A percentile compares a stretch with the other conserved stretches of the same genome.
Conservation (phyloP, 2,888 invertebrate genomes). For the Antitype chi region DNA sequence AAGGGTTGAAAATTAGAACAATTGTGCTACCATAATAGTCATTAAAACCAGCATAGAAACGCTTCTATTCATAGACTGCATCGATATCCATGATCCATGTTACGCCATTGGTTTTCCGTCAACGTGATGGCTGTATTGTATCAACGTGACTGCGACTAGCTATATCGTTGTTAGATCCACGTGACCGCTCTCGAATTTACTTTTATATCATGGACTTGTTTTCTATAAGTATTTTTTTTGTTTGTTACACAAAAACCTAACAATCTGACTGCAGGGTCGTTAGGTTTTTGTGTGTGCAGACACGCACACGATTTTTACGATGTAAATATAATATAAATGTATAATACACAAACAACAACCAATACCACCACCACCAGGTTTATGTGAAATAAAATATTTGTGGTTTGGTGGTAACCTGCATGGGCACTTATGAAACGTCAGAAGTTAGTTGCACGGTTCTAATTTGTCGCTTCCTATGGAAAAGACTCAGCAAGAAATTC, state of each 20-base stretch:
- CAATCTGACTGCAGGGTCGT: neutral
- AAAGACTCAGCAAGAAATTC: too few relatives aligned
- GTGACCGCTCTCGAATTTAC: slow-evolving; percentile 9
- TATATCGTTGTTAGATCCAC: neutral
- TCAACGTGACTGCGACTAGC: neutral
- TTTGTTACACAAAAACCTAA: neutral
- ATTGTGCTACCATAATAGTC: neutral
- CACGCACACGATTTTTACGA: too few relatives aligned
- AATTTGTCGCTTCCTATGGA: too few relatives aligned
- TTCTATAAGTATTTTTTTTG: neutral
- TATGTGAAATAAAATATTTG: too few relatives aligned
- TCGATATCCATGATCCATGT: neutral
- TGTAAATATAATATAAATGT: too few relatives aligned
- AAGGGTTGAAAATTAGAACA: neutral
- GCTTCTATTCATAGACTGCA: neutral
- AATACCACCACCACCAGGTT: too few relatives aligned
- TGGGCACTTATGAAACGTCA: too few relatives aligned
- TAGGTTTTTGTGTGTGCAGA: too few relatives aligned
- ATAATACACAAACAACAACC: too few relatives aligned
- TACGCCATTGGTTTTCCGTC: neutral
- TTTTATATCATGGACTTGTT: neutral
- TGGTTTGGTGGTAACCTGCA: too few relatives aligned
- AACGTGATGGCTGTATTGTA: slow-evolving; percentile 20
- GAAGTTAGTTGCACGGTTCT: too few relatives aligned
- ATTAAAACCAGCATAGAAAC: neutral